Evolutionary conservation across 2,797 vertebrate genomes (phyloP), one percentile per base, ranked within the genome.

Genomic region (Aplochiton taeniatus): DNA sequence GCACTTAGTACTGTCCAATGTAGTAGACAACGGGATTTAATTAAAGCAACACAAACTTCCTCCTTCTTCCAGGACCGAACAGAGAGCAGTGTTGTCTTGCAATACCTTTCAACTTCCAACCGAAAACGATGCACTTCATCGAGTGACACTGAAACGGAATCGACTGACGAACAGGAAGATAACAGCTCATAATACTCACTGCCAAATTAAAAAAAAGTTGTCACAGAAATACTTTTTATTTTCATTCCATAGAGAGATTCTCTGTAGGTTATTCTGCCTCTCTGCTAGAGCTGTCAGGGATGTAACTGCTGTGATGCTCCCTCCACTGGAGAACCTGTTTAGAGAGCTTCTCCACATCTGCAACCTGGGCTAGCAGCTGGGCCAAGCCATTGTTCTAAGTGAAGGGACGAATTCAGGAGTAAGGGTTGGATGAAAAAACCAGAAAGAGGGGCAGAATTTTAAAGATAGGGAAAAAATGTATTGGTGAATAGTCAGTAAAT

Each of bases 271-370:
- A 41, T 31, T 41, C 9, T 43, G 53, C 46, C 41, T 7, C 59
- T 81, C 58, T 75, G 59, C 48, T 46, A n/a, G 53, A 66, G 31
- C 11, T 41, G 0, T 76, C 58, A 65, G 55, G 68, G 55, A 58
- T 64, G 43, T 48, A 51, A 12, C 47, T 59, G 31, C 56, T 63
- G 59, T 70, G 61, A 10, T 75, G 54, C 31, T 41, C 19, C 54
- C 59, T 66, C 53, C 58, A 65, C 58, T 83, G 79, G 9, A 90
- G 82, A 56, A 91, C 71, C 73, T 83, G 85, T 65, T 58, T 66
- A 56, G 79, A 84, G 69, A 90, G 60, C 65, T 53, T 76, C 60
- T 91, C 81, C 4, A 87, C 71, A 11, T 91, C 85, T 0, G 71
- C 65, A 8, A 84, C 79, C 16, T 84, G 79, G 54, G 71, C 57